Conservation (phyloP, 2,888 invertebrate genomes). For the Cryptus viduatorius region DNA sequence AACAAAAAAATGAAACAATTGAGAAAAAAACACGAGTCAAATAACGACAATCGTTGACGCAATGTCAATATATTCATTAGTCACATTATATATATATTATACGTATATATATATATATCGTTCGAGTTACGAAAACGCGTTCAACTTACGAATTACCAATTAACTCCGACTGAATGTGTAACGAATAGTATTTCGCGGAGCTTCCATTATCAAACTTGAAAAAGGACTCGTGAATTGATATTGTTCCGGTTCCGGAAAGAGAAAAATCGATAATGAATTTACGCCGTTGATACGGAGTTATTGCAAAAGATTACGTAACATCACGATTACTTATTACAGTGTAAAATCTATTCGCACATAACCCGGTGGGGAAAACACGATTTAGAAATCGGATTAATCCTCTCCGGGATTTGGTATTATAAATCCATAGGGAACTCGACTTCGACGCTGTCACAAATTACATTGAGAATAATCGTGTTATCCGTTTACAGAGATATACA, state of each 20-base stretch:
- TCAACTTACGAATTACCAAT: slow-evolving; percentile 53
- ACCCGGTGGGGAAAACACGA: slow-evolving; percentile 8
- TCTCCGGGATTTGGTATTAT: slow-evolving; percentile 13
- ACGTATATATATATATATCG: slow-evolving; percentile 45
- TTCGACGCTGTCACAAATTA: slow-evolving; percentile 17
- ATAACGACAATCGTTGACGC: slow-evolving; percentile 71
- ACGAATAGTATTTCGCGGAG: slow-evolving; percentile 64
- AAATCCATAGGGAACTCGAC: slow-evolving; percentile 18
- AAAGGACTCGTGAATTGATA: slow-evolving; percentile 34
- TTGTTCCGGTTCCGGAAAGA: background rate
- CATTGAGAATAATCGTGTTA: slow-evolving; percentile 24
- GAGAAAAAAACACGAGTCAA: background rate
- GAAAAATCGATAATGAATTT: slow-evolving; percentile 9
- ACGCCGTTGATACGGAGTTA: slow-evolving; percentile 30
- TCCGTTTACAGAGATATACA: slow-evolving; percentile 34
- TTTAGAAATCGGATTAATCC: slow-evolving; percentile 18
- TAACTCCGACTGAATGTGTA: slow-evolving; percentile 63
- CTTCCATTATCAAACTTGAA: slow-evolving; percentile 55
- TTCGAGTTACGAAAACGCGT: slow-evolving; percentile 46
- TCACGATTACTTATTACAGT: slow-evolving; percentile 31
- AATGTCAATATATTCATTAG: slow-evolving; percentile 70
- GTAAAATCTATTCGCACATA: slow-evolving; percentile 56
- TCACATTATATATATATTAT: slow-evolving; percentile 34
- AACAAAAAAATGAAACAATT: background rate
- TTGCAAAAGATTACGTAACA: slow-evolving; percentile 17